These are phyloP conservation scores for Manis crassicaudata DNA, from an alignment of 2,797 vertebrate genomes.

Conservation along the genomic window DNA sequence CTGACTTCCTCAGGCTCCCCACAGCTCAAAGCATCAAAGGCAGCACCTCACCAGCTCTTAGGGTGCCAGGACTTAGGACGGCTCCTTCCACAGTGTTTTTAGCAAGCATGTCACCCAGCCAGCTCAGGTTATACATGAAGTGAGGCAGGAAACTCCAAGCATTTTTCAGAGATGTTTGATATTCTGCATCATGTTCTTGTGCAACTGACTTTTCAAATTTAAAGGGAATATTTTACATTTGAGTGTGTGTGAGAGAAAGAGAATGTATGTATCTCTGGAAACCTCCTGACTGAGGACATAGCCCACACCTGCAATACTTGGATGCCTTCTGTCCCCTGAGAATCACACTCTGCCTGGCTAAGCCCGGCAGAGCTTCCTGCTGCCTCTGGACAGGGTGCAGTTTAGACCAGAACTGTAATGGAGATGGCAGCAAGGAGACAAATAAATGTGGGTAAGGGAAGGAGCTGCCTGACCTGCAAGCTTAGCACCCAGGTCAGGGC, in stretches of 20 bases:
- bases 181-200: not conserved
- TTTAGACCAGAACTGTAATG: constrained; percentile 76
- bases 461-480: not conserved
- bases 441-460: not conserved
- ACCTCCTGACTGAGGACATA: constrained; percentile 61
- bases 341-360: constrained; percentile 56
- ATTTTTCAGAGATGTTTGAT: not conserved
- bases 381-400: constrained; percentile 66
- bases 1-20: not conserved
- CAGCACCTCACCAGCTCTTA: not conserved
- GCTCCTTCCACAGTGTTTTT: not conserved
- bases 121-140: not conserved
- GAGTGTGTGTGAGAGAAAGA: not conserved
- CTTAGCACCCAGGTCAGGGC: not conserved
- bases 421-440: constrained; percentile 67
- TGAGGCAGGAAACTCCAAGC: not conserved
- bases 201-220: constrained; percentile 21
- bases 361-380: constrained; percentile 68
- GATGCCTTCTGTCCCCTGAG: constrained; percentile 69
- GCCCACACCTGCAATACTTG: constrained; percentile 64
- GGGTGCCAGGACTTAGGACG: not conserved
- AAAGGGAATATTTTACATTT: not conserved
- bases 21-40: not conserved
- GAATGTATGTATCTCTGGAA: not conserved
- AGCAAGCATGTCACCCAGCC: not conserved